Evolutionary conservation across 2,113 vertebrate genomes (phyloP).

Genomic region (Eudyptes chrysolophus): DNA sequence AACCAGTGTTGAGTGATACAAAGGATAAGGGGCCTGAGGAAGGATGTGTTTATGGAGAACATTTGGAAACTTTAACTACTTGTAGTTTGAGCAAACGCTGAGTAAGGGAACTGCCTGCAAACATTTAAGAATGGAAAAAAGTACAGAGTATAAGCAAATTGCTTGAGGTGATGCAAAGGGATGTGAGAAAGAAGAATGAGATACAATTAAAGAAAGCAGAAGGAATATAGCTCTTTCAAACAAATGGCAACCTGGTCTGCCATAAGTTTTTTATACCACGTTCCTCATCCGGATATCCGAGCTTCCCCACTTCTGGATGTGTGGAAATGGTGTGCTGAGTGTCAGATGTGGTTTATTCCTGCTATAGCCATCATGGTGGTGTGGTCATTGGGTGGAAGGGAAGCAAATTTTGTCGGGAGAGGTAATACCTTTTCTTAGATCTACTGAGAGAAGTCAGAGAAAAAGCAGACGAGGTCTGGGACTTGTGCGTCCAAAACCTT

Average conservation of each 20-base stretch:
- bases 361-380: neutral
- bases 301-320: neutral
- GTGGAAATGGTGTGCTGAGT: neutral
- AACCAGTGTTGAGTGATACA: conserved; percentile 58
- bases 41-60: conserved; percentile 60
- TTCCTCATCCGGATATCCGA: neutral
- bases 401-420: neutral
- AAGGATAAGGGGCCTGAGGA: conserved; percentile 55
- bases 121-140: neutral
- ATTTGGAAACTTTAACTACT: conserved; percentile 56
- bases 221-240: neutral
- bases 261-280: neutral
- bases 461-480: neutral
- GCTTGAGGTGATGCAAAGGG: neutral
- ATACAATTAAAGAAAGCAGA: neutral
- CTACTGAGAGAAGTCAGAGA: neutral
- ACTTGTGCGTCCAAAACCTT: neutral
- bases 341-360: neutral
- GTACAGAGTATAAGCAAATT: neutral
- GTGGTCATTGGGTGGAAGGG: neutral
- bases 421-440: neutral
- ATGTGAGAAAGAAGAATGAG: neutral
- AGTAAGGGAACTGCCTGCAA: neutral
- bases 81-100: neutral
- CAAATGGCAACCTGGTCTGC: neutral